Conservation (phyloP, 2,113 vertebrate genomes). For the Puma concolor region DNA sequence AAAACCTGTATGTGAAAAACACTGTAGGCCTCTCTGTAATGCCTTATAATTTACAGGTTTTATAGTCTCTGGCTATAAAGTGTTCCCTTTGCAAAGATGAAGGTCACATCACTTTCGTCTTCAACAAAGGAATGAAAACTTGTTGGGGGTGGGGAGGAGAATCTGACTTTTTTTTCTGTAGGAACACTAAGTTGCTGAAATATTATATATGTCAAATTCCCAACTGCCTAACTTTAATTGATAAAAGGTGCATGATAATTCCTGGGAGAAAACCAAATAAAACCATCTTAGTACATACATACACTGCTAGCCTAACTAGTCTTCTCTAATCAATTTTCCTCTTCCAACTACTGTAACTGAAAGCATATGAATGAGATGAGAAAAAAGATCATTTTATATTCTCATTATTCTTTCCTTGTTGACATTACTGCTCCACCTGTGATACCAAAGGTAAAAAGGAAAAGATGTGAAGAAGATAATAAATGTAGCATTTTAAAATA, state of each 20-base stretch:
- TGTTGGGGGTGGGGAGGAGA: not conserved
- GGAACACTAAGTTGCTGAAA: slow-evolving; percentile 12
- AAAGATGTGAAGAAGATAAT: not conserved
- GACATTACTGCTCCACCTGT: not conserved
- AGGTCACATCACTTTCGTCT: not conserved
- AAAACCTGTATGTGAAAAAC: not conserved
- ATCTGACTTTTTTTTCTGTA: not conserved
- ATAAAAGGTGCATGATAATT: not conserved
- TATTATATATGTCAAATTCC: not conserved
- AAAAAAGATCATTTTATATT: not conserved
- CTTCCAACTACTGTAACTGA: not conserved
- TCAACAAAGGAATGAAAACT: not conserved
- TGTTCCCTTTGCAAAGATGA: not conserved
- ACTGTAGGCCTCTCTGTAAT: not conserved
- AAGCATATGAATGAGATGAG: not conserved
- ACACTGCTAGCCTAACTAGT: not conserved
- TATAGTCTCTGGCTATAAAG: not conserved
- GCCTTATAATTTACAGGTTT: not conserved
- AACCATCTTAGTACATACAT: not conserved
- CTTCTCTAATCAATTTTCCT: not conserved
- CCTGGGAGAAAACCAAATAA: slow-evolving; percentile 27
- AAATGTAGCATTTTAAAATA: not conserved
- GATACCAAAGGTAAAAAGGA: not conserved
- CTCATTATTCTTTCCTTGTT: not conserved
- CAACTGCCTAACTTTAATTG: not conserved